Conservation (phyloP, 2,113 vertebrate species). For the Lasiurus cinereus region DNA sequence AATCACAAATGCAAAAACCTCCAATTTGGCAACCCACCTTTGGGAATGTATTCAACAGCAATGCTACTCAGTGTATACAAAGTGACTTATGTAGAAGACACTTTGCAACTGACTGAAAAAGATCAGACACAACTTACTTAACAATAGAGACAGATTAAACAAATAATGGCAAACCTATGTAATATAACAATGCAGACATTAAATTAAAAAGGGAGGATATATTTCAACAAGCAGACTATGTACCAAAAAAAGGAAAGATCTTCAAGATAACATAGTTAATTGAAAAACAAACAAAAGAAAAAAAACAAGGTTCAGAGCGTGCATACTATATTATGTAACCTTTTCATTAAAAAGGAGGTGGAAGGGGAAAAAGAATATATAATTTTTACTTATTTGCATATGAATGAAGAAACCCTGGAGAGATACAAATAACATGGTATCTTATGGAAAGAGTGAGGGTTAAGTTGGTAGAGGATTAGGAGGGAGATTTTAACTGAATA, state of each 20-base stretch:
- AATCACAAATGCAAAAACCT: constrained; percentile 49
- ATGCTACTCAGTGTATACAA: background rate
- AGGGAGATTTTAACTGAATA: constrained; percentile 6
- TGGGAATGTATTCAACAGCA: constrained; percentile 32
- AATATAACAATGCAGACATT: background rate
- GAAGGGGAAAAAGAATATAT: background rate
- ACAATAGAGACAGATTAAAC: background rate
- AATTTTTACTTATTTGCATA: constrained; percentile 1
- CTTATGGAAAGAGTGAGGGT: background rate
- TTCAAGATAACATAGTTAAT: background rate
- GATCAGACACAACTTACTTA: constrained; percentile 11
- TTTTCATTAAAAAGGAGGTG: constrained; percentile 2
- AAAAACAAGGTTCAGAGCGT: background rate
- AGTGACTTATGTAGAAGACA: constrained; percentile 15
- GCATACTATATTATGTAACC: background rate
- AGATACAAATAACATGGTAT: constrained; percentile 3
- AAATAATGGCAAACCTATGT: background rate
- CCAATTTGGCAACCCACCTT: constrained; percentile 49
- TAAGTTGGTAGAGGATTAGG: background rate
- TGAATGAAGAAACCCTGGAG: background rate
- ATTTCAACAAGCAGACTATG: background rate
- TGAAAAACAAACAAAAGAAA: background rate
- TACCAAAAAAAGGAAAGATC: background rate
- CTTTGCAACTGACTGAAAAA: background rate
- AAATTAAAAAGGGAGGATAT: background rate